phyloP scores from a whole-genome alignment of 2,888 invertebrate species.

The Mythimna ferrago region DNA sequence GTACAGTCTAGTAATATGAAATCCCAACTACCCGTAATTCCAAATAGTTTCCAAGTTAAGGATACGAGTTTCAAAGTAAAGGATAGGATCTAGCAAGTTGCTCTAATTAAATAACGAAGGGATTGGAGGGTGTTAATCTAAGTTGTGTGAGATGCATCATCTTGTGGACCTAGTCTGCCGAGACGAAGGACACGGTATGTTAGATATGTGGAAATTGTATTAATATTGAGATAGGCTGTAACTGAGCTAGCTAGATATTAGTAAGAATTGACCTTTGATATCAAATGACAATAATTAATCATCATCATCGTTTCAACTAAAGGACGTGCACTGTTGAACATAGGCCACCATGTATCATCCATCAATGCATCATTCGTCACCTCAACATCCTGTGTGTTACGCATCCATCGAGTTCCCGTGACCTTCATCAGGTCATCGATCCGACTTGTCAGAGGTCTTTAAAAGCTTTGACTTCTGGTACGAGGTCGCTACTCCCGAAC shows the following conservation, averaged over 20 bases:
- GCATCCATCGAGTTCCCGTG: too few relatives aligned
- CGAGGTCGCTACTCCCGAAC: too few relatives aligned
- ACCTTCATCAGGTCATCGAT: too few relatives aligned
- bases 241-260: background rate
- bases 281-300: background rate
- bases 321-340: too few relatives aligned
- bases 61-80: constrained; percentile 18
- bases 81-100: constrained; percentile 13
- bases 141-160: constrained; percentile 29
- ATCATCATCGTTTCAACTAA: too few relatives aligned
- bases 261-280: background rate
- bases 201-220: background rate
- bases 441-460: too few relatives aligned
- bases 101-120: constrained; percentile 32
- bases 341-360: too few relatives aligned
- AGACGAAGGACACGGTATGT: background rate
- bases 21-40: constrained; percentile 1
- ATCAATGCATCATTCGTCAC: too few relatives aligned
- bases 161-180: background rate
- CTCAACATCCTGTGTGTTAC: too few relatives aligned
- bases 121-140: constrained; percentile 19
- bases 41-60: constrained; percentile 35
- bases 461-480: too few relatives aligned
- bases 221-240: background rate
- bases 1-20: constrained; percentile 9